Percentiles rank a stretch among this genome's conserved stretches.
Conservation (phyloP, 2,797 vertebrate genomes). For the Sternarchorhynchus goeldii region DNA sequence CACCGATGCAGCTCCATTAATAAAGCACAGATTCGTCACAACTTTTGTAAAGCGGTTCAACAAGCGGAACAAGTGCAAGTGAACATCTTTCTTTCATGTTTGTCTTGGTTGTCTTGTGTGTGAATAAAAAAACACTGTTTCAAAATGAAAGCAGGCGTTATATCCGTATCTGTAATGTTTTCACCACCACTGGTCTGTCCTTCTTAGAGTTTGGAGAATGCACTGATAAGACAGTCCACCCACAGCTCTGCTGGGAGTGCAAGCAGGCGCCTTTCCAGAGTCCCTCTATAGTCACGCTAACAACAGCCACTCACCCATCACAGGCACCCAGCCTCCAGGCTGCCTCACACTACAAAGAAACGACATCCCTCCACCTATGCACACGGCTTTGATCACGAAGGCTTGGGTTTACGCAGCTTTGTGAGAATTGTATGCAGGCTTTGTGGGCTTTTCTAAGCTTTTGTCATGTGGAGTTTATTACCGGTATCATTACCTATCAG, state of each 20-base stretch:
- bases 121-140: not conserved
- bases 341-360: not conserved
- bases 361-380: not conserved
- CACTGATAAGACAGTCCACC: not conserved
- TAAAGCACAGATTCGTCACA: not conserved
- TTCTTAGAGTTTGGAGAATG: not conserved
- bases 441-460: no score
- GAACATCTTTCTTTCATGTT: not conserved
- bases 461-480: not conserved
- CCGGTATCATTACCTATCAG: not conserved
- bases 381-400: not conserved
- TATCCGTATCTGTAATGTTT: not conserved
- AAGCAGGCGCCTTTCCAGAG: not conserved
- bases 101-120: not conserved
- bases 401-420: not conserved
- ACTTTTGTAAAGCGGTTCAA: not conserved
- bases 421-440: no score
- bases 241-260: not conserved
- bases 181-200: not conserved
- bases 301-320: not conserved
- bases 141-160: not conserved
- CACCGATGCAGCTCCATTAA: slow-evolving; percentile 17
- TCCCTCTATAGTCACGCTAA: not conserved
- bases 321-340: not conserved
- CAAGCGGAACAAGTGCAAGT: no score